phyloP scores from a whole-genome alignment of 2,888 invertebrate genomes.

The Linyphia triangularis region DNA sequence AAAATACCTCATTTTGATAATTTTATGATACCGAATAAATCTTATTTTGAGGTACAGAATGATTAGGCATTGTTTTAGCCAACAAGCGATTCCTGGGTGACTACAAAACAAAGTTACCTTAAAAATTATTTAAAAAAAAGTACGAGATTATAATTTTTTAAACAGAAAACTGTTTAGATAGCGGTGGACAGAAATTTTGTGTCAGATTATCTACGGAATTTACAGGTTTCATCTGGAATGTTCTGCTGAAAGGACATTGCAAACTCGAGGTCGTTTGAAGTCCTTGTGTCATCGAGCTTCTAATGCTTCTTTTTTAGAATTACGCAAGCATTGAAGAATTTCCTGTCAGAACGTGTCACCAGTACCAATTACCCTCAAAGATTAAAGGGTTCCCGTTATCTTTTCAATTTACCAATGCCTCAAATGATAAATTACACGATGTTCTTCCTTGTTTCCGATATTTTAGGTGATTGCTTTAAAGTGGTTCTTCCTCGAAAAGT shows the following conservation, averaged over 20 bases:
- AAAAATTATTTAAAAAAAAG: too few species aligned
- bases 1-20: neutral
- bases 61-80: neutral
- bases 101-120: too few species aligned
- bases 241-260: neutral
- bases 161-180: too few species aligned
- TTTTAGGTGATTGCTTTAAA: neutral
- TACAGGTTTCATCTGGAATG: neutral
- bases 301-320: constrained; percentile 5
- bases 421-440: neutral
- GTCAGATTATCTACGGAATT: too few species aligned
- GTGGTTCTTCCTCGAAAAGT: neutral
- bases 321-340: neutral
- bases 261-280: neutral
- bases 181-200: too few species aligned
- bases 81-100: neutral
- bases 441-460: neutral
- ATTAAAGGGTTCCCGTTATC: neutral
- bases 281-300: neutral
- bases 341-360: constrained; percentile 11
- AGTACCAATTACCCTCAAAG: constrained; percentile 2
- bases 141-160: too few species aligned
- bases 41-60: neutral
- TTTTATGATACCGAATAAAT: neutral
- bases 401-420: neutral